A percentile compares a stretch with the other conserved stretches of the same genome.
Conservation (phyloP, 1,140 invertebrate species). For the Bombus confusus region DNA sequence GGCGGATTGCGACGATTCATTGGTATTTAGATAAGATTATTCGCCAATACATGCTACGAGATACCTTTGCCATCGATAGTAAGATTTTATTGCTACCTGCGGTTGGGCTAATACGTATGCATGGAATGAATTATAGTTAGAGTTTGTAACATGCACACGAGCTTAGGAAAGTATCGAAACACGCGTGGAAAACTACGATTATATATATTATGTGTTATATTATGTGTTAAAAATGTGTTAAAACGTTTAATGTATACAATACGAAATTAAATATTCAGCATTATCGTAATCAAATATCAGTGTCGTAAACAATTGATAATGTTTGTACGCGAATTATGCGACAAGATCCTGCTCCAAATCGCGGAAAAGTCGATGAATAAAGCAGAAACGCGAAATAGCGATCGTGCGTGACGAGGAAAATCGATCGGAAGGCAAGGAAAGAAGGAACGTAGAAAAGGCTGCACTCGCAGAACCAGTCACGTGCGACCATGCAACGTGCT, state of each 20-base stretch:
- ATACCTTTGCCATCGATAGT: neutral
- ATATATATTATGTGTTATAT: too few relatives aligned
- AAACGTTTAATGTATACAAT: too few relatives aligned
- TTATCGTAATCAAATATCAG: too few relatives aligned
- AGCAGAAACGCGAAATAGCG: neutral
- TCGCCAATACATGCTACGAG: neutral
- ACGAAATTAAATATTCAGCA: too few relatives aligned
- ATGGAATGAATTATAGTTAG: too few relatives aligned
- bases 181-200: too few relatives aligned
- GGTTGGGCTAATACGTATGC: too few relatives aligned
- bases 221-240: too few relatives aligned
- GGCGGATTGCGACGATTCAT: conserved; percentile 44
- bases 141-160: too few relatives aligned
- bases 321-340: too few relatives aligned
- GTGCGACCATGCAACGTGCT: conserved; percentile 70
- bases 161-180: too few relatives aligned
- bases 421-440: neutral
- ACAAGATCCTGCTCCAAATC: neutral
- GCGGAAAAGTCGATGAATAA: neutral
- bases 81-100: neutral
- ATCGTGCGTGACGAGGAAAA: neutral
- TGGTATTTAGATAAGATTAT: conserved; percentile 58
- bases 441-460: conserved; percentile 28
- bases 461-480: conserved; percentile 61
- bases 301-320: too few relatives aligned